These are phyloP conservation scores for Antheraea yamamai DNA, from an alignment of 2,888 invertebrate genomes.

Conservation along the genomic window DNA sequence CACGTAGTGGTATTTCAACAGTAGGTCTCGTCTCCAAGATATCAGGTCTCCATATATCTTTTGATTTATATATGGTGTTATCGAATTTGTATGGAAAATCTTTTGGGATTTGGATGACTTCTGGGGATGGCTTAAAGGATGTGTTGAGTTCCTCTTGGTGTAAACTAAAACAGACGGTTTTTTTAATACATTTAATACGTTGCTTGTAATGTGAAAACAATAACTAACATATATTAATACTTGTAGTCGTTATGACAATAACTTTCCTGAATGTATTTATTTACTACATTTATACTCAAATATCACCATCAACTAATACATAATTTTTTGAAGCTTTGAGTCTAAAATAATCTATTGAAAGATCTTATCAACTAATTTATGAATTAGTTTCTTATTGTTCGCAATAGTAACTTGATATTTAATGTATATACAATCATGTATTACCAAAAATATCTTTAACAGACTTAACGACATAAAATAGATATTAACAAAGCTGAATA, in stretches of 20 bases:
- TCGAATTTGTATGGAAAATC: conserved; percentile 63
- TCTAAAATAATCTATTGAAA: too few species aligned
- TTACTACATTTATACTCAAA: too few species aligned
- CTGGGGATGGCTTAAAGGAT: conserved; percentile 30
- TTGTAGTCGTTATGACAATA: too few species aligned
- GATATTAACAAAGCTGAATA: not conserved
- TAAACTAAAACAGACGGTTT: conserved; percentile 39
- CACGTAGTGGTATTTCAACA: conserved; percentile 50
- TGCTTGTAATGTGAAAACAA: too few species aligned
- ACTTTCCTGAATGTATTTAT: too few species aligned
- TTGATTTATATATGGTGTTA: conserved; percentile 41
- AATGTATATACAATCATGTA: not conserved
- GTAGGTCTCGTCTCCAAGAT: conserved; percentile 58
- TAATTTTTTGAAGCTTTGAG: too few species aligned
- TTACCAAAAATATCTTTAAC: not conserved
- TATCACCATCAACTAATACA: too few species aligned
- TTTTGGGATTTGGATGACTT: conserved; percentile 40
- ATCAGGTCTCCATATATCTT: conserved; percentile 47
- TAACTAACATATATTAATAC: too few species aligned
- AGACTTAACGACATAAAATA: not conserved
- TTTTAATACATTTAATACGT: too few species aligned
- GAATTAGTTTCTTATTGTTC: too few species aligned
- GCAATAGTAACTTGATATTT: too few species aligned
- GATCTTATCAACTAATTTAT: too few species aligned
- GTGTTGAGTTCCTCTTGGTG: conserved; percentile 43